Conservation (phyloP, 2,113 vertebrate genomes). For the Chaenogobius annularis region DNA sequence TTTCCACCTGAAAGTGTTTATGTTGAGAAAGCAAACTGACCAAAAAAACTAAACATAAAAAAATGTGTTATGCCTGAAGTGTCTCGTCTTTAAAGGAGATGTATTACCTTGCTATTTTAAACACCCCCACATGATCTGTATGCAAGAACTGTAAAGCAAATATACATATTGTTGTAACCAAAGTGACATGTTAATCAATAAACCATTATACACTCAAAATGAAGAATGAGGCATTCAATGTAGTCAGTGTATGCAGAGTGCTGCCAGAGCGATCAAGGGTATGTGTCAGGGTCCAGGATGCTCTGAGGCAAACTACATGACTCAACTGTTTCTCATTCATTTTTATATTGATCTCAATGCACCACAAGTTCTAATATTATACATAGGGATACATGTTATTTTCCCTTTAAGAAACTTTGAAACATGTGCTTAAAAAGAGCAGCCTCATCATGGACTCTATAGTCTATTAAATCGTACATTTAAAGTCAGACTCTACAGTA, state of each 20-base stretch:
- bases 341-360: conserved; percentile 31
- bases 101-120: neutral
- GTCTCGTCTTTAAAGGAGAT: neutral
- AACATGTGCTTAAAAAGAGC: neutral
- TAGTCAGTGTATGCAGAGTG: neutral
- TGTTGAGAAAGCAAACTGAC: too few relatives aligned
- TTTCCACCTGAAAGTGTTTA: too few relatives aligned
- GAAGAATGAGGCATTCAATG: neutral
- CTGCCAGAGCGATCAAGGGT: conserved; percentile 6
- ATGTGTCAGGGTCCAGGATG: conserved; percentile 6
- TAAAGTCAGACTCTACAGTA: neutral
- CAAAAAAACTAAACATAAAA: too few relatives aligned
- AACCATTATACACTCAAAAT: conserved; percentile 10
- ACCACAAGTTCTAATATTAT: neutral
- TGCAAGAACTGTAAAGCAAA: neutral
- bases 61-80: too few relatives aligned
- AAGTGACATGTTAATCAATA: conserved; percentile 18
- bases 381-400: neutral
- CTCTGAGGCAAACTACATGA: neutral
- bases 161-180: conserved; percentile 7
- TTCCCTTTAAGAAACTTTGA: neutral
- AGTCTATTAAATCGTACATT: neutral
- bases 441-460: neutral
- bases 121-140: neutral
- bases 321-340: conserved; percentile 16